A percentile compares a stretch with the other conserved stretches of the same genome.
These are phyloP conservation scores for Ophthalmotilapia sp. DNA, from an alignment of 2,113 vertebrate genomes.

Conservation along the genomic window DNA sequence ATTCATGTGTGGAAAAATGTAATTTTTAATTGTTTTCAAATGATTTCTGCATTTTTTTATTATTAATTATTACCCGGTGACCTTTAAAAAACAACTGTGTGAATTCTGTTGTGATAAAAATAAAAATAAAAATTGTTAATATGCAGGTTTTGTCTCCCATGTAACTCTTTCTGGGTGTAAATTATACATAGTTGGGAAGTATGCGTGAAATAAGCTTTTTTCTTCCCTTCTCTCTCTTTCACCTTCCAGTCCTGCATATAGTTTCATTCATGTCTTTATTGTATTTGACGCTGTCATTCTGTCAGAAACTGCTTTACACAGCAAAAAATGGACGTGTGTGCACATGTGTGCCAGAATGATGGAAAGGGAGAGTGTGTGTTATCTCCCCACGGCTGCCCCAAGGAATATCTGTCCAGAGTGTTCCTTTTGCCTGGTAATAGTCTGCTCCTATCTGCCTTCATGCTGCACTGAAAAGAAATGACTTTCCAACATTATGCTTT, in stretches of 20 bases:
- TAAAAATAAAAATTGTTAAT: background rate
- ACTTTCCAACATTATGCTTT: slow-evolving; percentile 46
- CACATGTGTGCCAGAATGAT: background rate
- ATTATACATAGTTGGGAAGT: slow-evolving; percentile 19
- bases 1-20: background rate
- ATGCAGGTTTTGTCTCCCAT: background rate
- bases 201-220: background rate
- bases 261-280: background rate
- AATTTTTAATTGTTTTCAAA: background rate
- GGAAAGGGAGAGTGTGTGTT: background rate
- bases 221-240: background rate
- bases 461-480: slow-evolving; percentile 47
- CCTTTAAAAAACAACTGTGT: background rate
- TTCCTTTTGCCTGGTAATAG: slow-evolving; percentile 51
- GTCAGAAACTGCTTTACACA: background rate
- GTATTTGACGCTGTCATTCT: background rate
- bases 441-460: slow-evolving; percentile 54
- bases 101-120: background rate
- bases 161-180: background rate
- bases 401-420: slow-evolving; percentile 39
- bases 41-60: background rate
- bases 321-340: background rate
- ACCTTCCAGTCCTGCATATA: background rate
- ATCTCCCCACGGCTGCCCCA: slow-evolving; percentile 21
- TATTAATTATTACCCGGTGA: background rate